Conservation (phyloP, 2,888 invertebrate genomes). For the Leptopterna dolabrata region DNA sequence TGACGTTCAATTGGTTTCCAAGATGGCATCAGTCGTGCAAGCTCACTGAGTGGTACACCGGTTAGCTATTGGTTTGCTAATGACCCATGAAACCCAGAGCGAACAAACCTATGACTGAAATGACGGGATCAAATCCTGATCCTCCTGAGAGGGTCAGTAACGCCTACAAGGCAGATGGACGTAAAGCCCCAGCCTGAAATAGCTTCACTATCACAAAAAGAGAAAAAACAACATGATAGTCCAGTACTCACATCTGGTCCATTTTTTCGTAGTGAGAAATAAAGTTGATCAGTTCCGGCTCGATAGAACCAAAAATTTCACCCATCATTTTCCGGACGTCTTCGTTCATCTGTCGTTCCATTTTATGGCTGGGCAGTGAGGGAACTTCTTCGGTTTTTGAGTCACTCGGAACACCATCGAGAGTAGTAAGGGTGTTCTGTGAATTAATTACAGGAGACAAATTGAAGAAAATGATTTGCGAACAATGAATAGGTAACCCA, state of each 20-base stretch:
- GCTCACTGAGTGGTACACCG: too few relatives aligned
- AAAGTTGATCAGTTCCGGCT: slow-evolving; percentile 86
- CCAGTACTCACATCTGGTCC: slow-evolving; percentile 84
- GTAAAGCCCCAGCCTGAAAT: too few relatives aligned
- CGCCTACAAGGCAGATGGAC: too few relatives aligned
- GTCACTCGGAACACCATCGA: slow-evolving; percentile 69
- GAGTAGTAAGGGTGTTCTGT: slow-evolving; percentile 72
- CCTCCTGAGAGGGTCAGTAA: too few relatives aligned
- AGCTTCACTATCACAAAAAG: background rate
- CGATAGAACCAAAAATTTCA: slow-evolving; percentile 88
- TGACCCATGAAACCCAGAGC: too few relatives aligned
- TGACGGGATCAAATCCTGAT: too few relatives aligned
- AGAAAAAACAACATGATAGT: background rate
- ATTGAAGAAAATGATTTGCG: background rate
- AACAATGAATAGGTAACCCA: background rate
- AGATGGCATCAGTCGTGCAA: too few relatives aligned
- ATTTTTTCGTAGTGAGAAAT: slow-evolving; percentile 87
- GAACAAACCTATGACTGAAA: too few relatives aligned
- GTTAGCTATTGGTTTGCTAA: too few relatives aligned
- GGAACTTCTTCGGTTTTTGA: slow-evolving; percentile 64
- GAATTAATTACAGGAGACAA: slow-evolving; percentile 59
- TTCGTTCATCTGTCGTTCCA: slow-evolving; percentile 79
- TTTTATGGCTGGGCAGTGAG: slow-evolving; percentile 68
- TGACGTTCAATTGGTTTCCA: too few relatives aligned
- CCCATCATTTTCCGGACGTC: slow-evolving; percentile 89